A percentile compares a stretch with the other conserved stretches of the same genome.
phyloP scores from a whole-genome alignment of 2,888 invertebrate genomes.

The Spodoptera picta region DNA sequence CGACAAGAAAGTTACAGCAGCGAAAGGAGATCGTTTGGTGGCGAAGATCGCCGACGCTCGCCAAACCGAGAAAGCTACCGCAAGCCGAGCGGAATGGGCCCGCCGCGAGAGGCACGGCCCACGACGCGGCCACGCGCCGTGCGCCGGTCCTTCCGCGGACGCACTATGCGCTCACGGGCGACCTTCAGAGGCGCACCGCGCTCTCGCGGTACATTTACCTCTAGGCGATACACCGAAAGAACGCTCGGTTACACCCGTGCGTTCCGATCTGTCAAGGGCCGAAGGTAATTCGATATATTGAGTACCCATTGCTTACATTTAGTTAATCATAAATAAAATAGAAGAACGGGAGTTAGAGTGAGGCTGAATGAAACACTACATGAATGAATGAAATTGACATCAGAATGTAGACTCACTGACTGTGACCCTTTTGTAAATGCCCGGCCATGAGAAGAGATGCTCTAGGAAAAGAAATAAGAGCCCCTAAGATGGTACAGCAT shows the following conservation, averaged over 20 bases:
- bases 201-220: conserved; percentile 83
- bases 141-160: conserved; percentile 87
- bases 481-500: conserved; percentile 22
- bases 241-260: conserved; percentile 81
- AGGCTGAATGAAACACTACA: conserved; percentile 29
- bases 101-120: conserved; percentile 80
- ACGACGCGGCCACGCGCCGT: conserved; percentile 86
- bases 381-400: conserved; percentile 16
- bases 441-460: conserved; percentile 30
- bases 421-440: conserved; percentile 22
- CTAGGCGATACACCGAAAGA: conserved; percentile 79
- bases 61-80: conserved; percentile 85
- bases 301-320: conserved; percentile 63
- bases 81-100: conserved; percentile 85
- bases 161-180: conserved; percentile 87
- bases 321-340: conserved; percentile 51
- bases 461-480: conserved; percentile 36
- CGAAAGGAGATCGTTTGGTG: conserved; percentile 85
- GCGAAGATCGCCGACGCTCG: conserved; percentile 88
- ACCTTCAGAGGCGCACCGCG: conserved; percentile 87
- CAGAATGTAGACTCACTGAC: conserved; percentile 32
- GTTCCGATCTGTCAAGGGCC: conserved; percentile 83
- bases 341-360: conserved; percentile 29
- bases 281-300: conserved; percentile 83
- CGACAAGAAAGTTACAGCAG: conserved; percentile 88